phyloP scores from a whole-genome alignment of 2,113 vertebrate species.

The Siniperca knerii region DNA sequence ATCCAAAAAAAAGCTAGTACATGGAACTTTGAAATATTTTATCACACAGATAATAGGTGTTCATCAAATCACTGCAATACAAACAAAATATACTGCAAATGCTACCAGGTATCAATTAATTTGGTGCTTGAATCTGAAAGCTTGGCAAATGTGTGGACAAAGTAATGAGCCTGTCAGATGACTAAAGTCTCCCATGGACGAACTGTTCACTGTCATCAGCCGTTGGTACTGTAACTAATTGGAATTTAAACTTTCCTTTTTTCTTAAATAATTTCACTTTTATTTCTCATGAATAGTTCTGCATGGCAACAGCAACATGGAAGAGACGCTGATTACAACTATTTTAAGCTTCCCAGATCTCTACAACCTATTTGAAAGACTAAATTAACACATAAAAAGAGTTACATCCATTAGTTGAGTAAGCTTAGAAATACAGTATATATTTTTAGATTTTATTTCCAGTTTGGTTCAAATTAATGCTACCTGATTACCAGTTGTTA shows the following conservation, averaged over 20 bases:
- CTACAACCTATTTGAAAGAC: neutral
- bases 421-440: neutral
- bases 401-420: neutral
- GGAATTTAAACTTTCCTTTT: neutral
- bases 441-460: neutral
- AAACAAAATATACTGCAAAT: neutral
- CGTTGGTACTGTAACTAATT: neutral
- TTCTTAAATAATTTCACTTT: neutral
- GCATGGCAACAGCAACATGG: neutral
- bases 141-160: neutral
- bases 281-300: neutral
- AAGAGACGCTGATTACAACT: neutral
- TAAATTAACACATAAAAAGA: neutral
- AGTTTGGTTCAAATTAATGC: neutral
- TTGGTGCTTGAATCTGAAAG: neutral
- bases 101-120: neutral
- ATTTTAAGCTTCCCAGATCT: neutral
- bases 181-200: neutral
- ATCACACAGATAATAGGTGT: neutral
- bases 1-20: neutral
- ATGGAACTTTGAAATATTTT: neutral
- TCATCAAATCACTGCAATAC: neutral
- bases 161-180: neutral
- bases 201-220: neutral
- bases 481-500: neutral